Conservation (phyloP, 2,888 invertebrate genomes). For the Campopleginae sp. region DNA sequence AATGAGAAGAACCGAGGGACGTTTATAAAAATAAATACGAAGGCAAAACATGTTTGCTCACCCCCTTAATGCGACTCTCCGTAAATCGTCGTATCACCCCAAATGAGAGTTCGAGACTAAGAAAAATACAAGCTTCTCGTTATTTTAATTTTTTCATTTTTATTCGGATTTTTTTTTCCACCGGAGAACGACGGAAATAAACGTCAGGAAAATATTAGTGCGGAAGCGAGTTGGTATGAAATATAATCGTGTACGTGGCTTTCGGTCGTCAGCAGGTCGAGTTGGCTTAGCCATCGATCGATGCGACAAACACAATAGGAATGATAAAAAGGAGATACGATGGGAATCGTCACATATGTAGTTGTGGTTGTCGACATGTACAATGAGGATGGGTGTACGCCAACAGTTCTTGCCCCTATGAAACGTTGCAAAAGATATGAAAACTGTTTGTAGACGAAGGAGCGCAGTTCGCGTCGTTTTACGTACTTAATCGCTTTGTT, state of each 20-base stretch:
- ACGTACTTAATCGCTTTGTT: not conserved
- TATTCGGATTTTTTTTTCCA: not conserved
- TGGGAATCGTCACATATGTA: constrained; percentile 38
- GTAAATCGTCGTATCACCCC: too few species aligned
- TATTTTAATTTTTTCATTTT: not conserved
- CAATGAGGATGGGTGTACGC: constrained; percentile 59
- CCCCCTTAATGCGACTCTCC: too few species aligned
- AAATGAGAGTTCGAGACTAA: too few species aligned
- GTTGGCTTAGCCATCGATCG: constrained; percentile 51
- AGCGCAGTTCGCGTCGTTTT: not conserved
- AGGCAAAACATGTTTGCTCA: too few species aligned
- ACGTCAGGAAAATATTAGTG: not conserved
- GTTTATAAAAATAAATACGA: too few species aligned
- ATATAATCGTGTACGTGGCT: constrained; percentile 55
- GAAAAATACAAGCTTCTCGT: not conserved
- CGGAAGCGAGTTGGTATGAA: constrained; percentile 1
- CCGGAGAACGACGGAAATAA: not conserved
- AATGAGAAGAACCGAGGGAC: too few species aligned
- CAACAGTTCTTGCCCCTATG: constrained; percentile 43
- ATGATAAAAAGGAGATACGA: constrained; percentile 46
- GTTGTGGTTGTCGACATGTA: constrained; percentile 60
- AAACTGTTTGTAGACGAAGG: not conserved
- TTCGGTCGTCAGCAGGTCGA: constrained; percentile 55
- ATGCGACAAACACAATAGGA: constrained; percentile 68
- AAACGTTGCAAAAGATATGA: constrained; percentile 19